Base-by-base conservation (phyloP, 2,888 invertebrate genomes). In the Eilema sororculum region DNA sequence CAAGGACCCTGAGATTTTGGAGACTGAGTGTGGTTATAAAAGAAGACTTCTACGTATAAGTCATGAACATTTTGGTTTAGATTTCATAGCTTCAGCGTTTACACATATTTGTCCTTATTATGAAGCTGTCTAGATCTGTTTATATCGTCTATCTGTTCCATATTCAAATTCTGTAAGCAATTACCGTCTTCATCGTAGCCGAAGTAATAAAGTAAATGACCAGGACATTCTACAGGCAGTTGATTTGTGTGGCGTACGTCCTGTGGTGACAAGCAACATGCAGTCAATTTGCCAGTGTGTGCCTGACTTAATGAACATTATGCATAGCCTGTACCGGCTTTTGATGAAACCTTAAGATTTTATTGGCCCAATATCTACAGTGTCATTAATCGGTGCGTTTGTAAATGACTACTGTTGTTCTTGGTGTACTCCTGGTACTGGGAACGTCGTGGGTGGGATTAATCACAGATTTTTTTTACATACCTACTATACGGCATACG, bases 141-240 rank as follows among this genome's bases (percentile, higher is more conserved):
- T n/a, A 46, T 46, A 52, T 58, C 58, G 13, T 58, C 37, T 12
- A 25, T 25, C 65, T 46, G 28, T 63, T 58, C 22, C 33, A 65
- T 60, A 69, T 69, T 69, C 69, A 69, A 65, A 69, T 65, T 56
- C 37, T 41, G 33, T 60, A 24, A 61, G 52, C 69, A 69, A 69
- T 69, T 56, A 65, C 60, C 13, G 30, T 24, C 52, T 52, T 69
- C 69, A 60, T 33, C 61, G 37, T 60, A 28, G 33, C 24, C 20
- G 60, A n/a, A n/a, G 65, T 28, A 56, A 61, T 65, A 65, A 69
- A 65, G 69, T 61, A 65, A 65, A 65, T 65, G 65, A 25, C 52
- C 61, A 66, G 65, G 24, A 52, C 57, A 62, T 69, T 62, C 61
- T 70, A 61, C 28, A 69, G 56, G 37, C 66, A 56, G 60, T 65